phyloP scores from a whole-genome alignment of 2,797 vertebrate genomes.

The Limnodromus scolopaceus region DNA sequence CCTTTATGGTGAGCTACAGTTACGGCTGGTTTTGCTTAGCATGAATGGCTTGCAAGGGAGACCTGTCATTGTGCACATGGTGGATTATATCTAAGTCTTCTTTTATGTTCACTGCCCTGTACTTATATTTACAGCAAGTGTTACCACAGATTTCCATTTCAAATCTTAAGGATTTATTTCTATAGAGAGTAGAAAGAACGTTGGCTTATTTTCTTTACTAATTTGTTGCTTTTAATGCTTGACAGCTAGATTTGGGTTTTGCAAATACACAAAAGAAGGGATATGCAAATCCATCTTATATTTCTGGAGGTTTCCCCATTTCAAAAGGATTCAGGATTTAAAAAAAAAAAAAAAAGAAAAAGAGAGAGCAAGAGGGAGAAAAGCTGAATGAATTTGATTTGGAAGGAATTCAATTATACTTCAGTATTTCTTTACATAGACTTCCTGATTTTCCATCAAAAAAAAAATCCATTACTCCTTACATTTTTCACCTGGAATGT shows the following conservation, averaged over 20 bases:
- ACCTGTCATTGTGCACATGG: neutral
- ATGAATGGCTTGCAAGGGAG: neutral
- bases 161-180: neutral
- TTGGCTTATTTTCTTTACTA: neutral
- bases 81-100: neutral
- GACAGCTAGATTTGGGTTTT: neutral
- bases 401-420: neutral
- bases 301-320: neutral
- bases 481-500: neutral
- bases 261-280: neutral
- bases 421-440: neutral
- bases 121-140: neutral
- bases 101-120: neutral
- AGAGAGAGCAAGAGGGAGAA: neutral
- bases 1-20: neutral
- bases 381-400: neutral
- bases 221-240: neutral
- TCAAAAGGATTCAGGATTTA: neutral
- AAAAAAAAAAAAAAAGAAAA: neutral
- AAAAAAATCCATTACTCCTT: neutral
- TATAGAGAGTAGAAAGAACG: neutral
- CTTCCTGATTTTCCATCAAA: neutral
- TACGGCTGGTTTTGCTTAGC: neutral
- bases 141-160: neutral
- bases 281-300: neutral